Conservation (phyloP, 2,113 vertebrate species). For the Loxodonta africana region DNA sequence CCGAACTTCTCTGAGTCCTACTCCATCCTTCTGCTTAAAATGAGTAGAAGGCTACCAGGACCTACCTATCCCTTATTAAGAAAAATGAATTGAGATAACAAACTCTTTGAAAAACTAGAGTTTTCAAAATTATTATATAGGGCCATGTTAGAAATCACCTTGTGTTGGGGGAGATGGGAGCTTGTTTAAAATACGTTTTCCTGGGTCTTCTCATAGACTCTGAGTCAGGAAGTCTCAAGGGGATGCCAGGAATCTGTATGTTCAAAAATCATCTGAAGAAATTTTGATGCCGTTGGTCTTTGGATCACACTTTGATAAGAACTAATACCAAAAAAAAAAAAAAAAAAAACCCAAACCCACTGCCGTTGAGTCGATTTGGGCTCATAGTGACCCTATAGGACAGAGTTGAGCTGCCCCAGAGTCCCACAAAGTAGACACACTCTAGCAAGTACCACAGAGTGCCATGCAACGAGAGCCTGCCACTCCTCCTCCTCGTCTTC, state of each 20-base stretch:
- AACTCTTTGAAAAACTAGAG: background rate
- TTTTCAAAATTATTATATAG: background rate
- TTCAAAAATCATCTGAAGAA: background rate
- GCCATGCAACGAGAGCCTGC: background rate
- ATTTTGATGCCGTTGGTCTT: background rate
- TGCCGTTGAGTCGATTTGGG: no score
- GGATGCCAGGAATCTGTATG: background rate
- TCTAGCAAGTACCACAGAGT: background rate
- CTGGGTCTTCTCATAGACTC: background rate
- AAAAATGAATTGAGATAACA: background rate
- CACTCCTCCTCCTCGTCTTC: background rate
- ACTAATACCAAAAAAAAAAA: background rate
- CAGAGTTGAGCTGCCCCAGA: no score
- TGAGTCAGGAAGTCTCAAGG: background rate
- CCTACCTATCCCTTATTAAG: background rate
- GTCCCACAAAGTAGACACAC: background rate
- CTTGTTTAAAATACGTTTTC: background rate
- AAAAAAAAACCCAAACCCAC: no score
- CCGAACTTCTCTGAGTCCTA: background rate
- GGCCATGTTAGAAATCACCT: background rate
- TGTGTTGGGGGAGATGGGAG: rapidly evolving
- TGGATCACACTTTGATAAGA: background rate
- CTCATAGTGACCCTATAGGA: no score
- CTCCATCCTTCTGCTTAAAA: background rate
- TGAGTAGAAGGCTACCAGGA: background rate